phyloP scores from a whole-genome alignment of 2,113 vertebrate genomes.

The Leptobrachium ailaonicum region DNA sequence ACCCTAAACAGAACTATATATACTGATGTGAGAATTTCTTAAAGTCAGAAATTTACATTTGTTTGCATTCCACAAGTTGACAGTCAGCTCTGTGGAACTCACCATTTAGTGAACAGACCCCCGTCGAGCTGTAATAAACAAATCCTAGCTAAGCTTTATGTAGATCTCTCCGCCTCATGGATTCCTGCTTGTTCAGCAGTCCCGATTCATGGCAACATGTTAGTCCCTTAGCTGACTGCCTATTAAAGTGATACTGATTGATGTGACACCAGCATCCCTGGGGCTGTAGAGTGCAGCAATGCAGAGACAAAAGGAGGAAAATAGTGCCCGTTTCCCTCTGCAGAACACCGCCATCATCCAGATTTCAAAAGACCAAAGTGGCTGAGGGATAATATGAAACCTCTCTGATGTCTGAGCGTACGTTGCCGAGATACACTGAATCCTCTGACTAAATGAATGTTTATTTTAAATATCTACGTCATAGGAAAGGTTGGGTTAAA shows the following conservation, averaged over 20 bases:
- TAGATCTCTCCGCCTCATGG: slow-evolving; percentile 18
- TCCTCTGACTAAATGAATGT: slow-evolving; percentile 3
- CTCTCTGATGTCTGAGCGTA: slow-evolving; percentile 9
- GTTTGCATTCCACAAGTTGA: too few species aligned
- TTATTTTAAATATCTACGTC: neutral
- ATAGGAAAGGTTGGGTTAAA: neutral
- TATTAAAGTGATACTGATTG: slow-evolving; percentile 47
- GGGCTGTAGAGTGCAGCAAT: slow-evolving; percentile 43
- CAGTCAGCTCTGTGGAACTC: too few species aligned
- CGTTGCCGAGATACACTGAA: neutral
- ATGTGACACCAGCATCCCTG: slow-evolving; percentile 37
- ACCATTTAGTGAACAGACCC: neutral
- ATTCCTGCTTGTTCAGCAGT: slow-evolving; percentile 46
- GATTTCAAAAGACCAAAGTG: slow-evolving; percentile 30
- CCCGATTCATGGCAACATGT: slow-evolving; percentile 33
- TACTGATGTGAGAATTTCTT: too few species aligned
- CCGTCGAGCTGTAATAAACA: neutral
- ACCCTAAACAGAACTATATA: too few species aligned
- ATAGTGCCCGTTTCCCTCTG: slow-evolving; percentile 28
- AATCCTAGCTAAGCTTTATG: slow-evolving; percentile 13
- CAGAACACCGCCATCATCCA: slow-evolving; percentile 21
- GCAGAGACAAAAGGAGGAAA: slow-evolving; percentile 42
- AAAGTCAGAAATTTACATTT: too few species aligned
- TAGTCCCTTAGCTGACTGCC: slow-evolving; percentile 37
- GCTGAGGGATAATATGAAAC: slow-evolving; percentile 1